These are phyloP conservation scores for Hydractinia echinata DNA, from an alignment of 30 jellyfish, hydroid and myxozoan species.

Conservation along the genomic window DNA sequence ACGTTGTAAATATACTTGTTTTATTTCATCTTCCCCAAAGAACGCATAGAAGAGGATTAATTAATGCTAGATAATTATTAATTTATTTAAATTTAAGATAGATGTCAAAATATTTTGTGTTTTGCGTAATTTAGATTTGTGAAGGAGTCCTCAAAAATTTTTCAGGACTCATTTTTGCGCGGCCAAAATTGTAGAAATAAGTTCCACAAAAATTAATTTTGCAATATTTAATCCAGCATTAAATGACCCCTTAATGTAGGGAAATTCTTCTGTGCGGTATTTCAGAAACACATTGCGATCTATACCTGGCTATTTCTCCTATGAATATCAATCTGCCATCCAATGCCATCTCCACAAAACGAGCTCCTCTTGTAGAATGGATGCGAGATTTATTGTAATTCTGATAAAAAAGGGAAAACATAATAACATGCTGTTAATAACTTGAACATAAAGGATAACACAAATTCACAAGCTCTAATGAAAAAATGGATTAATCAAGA, in stretches of 20 bases:
- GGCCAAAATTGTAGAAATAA: too few relatives aligned
- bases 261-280: not conserved
- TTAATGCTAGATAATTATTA: too few relatives aligned
- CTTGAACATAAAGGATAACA: not conserved
- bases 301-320: conserved; percentile 95
- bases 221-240: not conserved
- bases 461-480: not conserved
- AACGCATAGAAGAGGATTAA: too few relatives aligned
- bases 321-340: conserved; percentile 64
- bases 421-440: too few relatives aligned
- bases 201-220: too few relatives aligned
- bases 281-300: not conserved
- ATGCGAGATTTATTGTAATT: conserved; percentile 91
- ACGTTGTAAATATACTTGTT: too few relatives aligned
- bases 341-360: conserved; percentile 65
- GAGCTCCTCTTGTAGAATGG: conserved; percentile 92
- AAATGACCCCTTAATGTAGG: not conserved
- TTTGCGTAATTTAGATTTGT: too few relatives aligned
- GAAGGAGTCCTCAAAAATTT: too few relatives aligned
- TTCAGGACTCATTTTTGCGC: too few relatives aligned
- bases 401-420: conserved; percentile 17
- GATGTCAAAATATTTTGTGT: too few relatives aligned
- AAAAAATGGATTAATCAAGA: not conserved
- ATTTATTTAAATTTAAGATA: too few relatives aligned
- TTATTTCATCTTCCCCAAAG: too few relatives aligned